Evolutionary conservation across 2,888 invertebrate genomes (phyloP), one percentile per base, ranked within the genome.

Genomic region (Eudasyphora cyanicolor): DNA sequence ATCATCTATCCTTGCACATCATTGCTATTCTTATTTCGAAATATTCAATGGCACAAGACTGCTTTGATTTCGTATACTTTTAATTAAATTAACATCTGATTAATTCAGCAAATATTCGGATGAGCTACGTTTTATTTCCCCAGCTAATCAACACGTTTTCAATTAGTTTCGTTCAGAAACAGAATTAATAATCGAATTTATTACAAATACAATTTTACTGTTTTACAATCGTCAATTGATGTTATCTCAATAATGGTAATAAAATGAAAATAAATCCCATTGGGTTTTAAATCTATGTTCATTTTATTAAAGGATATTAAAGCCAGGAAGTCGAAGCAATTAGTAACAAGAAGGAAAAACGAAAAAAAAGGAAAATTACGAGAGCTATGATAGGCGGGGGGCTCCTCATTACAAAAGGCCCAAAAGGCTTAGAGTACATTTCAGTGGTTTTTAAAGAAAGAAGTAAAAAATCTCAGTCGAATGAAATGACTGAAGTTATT

Each of bases 41-140:
- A 4, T 12, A 29, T 60, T 60, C 32, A n/a, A 1, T 60, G 14
- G 29, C 45, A 14, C n/a, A 27, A 29, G 29, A 24, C 29, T 29
- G n/a, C 24, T 6, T 6, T n/a, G 14, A n/a, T 14, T 60, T 29
- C 29, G n/a, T 67, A 73, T 42, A 42, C 10, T 27, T 42, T 57
- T 42, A 73, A 73, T 73, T 60, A 2, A 42, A 73, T 73, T 73
- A 73, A 73, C 57, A 42, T 6, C 57, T 57, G 60, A 60, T 73
- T 73, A 57, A 12, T 38, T n/a, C 73, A 24, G 42, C 57, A 73
- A 71, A 42, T 38, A 3, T 67, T 67, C 24, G 12, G 14, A 17
- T 27, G n/a, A n/a, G 14, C 12, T 42, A 73, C 6, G n/a, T 42
- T 73, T 27, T 17, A 73, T 42, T 73, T 73, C 57, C 73, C 73